Evolutionary conservation across 2,113 vertebrate species (phyloP).

Genomic region (Ahaetulla prasina): DNA sequence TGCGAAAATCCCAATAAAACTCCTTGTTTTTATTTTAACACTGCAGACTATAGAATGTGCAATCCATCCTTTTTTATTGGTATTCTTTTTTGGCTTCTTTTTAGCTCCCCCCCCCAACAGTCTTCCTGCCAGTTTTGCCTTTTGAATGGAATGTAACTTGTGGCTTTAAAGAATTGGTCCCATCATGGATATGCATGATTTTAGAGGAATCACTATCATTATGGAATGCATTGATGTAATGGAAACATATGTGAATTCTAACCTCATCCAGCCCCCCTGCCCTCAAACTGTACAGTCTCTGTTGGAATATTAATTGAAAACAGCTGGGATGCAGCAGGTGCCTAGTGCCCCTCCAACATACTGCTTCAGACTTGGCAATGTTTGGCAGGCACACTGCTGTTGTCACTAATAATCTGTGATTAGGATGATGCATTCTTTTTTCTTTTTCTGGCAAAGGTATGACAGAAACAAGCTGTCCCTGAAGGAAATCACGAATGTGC

Average conservation of each 20-base stretch:
- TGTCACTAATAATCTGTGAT: not conserved
- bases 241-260: not conserved
- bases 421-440: not conserved
- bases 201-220: not conserved
- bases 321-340: conserved; percentile 20
- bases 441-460: conserved; percentile 74
- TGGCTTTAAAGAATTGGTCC: not conserved
- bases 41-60: not conserved
- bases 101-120: not conserved
- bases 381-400: not conserved
- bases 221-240: not conserved
- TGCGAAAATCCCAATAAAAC: not conserved
- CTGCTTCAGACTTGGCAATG: conserved; percentile 5
- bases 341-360: not conserved
- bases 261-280: not conserved
- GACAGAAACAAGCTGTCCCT: conserved; percentile 86
- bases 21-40: rapidly evolving
- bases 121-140: not conserved
- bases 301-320: conserved; percentile 11
- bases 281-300: not conserved
- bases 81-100: not conserved
- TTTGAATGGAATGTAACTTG: not conserved
- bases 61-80: not conserved
- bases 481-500: conserved; percentile 88
- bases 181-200: not conserved